phyloP scores from a whole-genome alignment of 37 sponge, comb jelly and placozoan genomes.

The Dysidea cf. avara region DNA sequence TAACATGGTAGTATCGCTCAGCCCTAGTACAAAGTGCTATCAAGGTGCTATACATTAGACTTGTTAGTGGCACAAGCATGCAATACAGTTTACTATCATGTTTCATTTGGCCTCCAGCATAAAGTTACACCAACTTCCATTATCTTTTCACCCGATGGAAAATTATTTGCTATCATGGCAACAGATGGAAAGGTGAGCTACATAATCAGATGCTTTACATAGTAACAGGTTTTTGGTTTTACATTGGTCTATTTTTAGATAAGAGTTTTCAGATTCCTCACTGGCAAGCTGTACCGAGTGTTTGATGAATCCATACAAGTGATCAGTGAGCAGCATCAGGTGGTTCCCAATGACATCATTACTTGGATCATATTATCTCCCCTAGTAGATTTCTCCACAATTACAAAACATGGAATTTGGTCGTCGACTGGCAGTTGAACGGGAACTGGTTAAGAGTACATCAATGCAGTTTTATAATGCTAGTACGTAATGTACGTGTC shows the following conservation, averaged over 20 bases:
- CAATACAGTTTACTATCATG: too few relatives aligned
- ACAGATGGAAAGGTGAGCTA: conserved; percentile 75
- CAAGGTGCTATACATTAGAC: too few relatives aligned
- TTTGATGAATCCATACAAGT: conserved; percentile 80
- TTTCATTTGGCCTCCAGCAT: conserved; percentile 43
- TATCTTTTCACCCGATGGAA: conserved; percentile 82
- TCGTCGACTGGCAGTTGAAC: conserved; percentile 83
- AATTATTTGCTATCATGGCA: conserved; percentile 79
- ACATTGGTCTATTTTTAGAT: conserved; percentile 55
- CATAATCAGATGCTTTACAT: too few relatives aligned
- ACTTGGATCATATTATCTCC: not conserved
- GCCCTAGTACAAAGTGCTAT: too few relatives aligned
- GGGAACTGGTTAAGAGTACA: conserved; percentile 82
- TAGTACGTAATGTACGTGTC: conserved; percentile 43
- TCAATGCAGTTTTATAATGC: conserved; percentile 50
- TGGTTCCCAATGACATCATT: not conserved
- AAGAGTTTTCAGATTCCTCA: conserved; percentile 81
- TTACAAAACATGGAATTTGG: conserved; percentile 94
- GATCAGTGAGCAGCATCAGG: conserved; percentile 81
- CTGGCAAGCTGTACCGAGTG: conserved; percentile 81
- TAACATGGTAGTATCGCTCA: too few relatives aligned
- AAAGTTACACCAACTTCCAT: conserved; percentile 62
- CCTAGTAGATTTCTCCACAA: conserved; percentile 37
- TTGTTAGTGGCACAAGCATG: too few relatives aligned
- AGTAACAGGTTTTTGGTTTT: too few relatives aligned